Evolutionary conservation across 35 echinoderm and acorn worm species (phyloP).

Genomic region (Eucidaris tribuloides): DNA sequence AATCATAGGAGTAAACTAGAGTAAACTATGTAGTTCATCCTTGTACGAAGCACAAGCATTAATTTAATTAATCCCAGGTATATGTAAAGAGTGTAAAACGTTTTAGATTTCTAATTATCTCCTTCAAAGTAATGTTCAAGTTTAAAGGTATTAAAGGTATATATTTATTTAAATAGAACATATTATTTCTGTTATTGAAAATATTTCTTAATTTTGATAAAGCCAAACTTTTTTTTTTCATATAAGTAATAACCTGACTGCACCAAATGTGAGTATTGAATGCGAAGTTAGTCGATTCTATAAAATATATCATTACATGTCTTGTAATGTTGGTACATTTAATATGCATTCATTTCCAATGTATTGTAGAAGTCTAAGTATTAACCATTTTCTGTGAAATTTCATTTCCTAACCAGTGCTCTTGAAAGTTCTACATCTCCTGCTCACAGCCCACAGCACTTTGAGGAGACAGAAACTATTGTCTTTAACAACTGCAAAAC

Average conservation of each 20-base stretch:
- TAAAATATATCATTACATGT: neutral
- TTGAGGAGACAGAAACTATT: slow-evolving; percentile 82
- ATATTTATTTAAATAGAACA: too few species aligned
- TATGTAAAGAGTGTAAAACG: too few species aligned
- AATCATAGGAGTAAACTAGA: too few species aligned
- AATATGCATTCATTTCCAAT: neutral
- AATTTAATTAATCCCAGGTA: too few species aligned
- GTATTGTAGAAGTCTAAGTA: neutral
- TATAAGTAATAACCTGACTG: too few species aligned
- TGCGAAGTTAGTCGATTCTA: neutral
- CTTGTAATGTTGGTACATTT: neutral
- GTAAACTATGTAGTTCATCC: too few species aligned
- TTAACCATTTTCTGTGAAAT: neutral
- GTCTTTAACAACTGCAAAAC: slow-evolving; percentile 75
- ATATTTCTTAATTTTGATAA: too few species aligned
- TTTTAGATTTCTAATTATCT: too few species aligned
- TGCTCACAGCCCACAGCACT: slow-evolving; percentile 59
- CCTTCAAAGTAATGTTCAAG: too few species aligned
- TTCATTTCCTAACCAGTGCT: slow-evolving; percentile 25
- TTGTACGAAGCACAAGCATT: too few species aligned
- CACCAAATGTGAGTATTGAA: neutral
- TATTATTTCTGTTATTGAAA: too few species aligned
- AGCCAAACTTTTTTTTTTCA: neutral
- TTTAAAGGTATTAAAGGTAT: too few species aligned
- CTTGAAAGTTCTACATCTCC: slow-evolving; percentile 60